phyloP scores from a whole-genome alignment of 1,140 invertebrate species.

The Brachionus angularis region DNA sequence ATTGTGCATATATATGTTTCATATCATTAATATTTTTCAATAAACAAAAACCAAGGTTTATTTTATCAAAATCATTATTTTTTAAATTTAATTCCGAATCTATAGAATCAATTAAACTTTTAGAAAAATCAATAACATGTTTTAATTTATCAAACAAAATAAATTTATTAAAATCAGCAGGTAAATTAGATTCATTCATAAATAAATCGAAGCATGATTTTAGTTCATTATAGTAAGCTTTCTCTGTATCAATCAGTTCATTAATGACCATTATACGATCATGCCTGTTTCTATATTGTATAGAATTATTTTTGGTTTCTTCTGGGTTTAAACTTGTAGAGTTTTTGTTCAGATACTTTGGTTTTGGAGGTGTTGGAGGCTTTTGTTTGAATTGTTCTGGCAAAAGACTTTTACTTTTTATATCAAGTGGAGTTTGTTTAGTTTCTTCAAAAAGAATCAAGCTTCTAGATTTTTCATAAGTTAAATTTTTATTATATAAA shows the following conservation, averaged over 20 bases:
- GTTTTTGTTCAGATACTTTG: too few relatives aligned
- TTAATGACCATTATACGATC: not conserved
- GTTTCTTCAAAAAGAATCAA: too few relatives aligned
- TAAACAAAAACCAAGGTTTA: not conserved
- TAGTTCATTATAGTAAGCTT: not conserved
- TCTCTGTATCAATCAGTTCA: slow-evolving; percentile 15
- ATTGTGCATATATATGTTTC: slow-evolving; percentile 10
- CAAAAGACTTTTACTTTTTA: too few relatives aligned
- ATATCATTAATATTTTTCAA: not conserved
- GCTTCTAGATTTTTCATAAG: too few relatives aligned
- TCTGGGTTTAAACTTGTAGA: not conserved
- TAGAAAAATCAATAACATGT: not conserved
- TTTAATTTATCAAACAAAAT: slow-evolving; percentile 7
- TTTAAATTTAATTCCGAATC: not conserved
- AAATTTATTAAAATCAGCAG: not conserved
- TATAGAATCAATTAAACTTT: not conserved
- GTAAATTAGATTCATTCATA: not conserved
- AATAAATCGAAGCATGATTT: not conserved
- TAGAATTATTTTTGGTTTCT: not conserved
- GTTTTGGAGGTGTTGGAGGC: too few relatives aligned
- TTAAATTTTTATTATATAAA: too few relatives aligned
- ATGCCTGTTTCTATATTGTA: not conserved
- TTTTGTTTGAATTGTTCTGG: too few relatives aligned
- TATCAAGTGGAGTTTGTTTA: too few relatives aligned
- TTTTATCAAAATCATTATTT: not conserved